Evolutionary conservation across 92 coral and sea anemone genomes (phyloP).

Genomic region (Siderastrea radians): DNA sequence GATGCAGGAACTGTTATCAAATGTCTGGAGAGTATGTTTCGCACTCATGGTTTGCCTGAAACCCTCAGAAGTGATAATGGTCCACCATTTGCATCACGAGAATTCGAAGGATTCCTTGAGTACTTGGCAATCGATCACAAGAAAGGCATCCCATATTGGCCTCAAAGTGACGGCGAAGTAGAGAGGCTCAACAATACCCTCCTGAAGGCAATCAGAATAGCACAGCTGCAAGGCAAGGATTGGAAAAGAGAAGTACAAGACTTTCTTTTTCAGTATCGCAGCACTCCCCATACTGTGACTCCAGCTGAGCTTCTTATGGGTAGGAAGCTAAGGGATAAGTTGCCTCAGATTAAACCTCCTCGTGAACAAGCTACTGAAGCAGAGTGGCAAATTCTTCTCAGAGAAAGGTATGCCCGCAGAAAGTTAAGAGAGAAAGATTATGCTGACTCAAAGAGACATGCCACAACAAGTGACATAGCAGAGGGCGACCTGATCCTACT

Average conservation of each 20-base stretch:
- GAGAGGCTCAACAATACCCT: too few relatives aligned
- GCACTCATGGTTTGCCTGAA: constrained; percentile 7
- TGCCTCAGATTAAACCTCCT: not conserved
- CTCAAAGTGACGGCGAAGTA: too few relatives aligned
- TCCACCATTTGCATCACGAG: constrained; percentile 52
- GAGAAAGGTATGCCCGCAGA: too few relatives aligned
- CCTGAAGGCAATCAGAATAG: too few relatives aligned
- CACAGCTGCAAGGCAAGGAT: too few relatives aligned
- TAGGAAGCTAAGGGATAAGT: not conserved
- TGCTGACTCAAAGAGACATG: constrained; percentile 1
- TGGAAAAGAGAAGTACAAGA: not conserved
- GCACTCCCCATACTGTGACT: constrained; percentile 55
- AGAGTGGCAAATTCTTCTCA: too few relatives aligned
- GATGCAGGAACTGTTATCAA: constrained; percentile 56
- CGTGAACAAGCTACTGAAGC: too few relatives aligned
- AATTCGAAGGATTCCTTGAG: not conserved
- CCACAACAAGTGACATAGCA: not conserved
- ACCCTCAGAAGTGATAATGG: constrained; percentile 65
- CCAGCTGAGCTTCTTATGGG: not conserved
- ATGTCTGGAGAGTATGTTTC: not conserved
- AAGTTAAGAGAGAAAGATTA: not conserved
- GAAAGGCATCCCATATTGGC: too few relatives aligned
- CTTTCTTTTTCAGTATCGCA: not conserved
- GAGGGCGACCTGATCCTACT: too few relatives aligned
- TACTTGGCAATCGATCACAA: too few relatives aligned